Evolutionary conservation across 2,797 vertebrate species (phyloP), one percentile per base, ranked within the genome.

Genomic region (Steatocranus sp.): DNA sequence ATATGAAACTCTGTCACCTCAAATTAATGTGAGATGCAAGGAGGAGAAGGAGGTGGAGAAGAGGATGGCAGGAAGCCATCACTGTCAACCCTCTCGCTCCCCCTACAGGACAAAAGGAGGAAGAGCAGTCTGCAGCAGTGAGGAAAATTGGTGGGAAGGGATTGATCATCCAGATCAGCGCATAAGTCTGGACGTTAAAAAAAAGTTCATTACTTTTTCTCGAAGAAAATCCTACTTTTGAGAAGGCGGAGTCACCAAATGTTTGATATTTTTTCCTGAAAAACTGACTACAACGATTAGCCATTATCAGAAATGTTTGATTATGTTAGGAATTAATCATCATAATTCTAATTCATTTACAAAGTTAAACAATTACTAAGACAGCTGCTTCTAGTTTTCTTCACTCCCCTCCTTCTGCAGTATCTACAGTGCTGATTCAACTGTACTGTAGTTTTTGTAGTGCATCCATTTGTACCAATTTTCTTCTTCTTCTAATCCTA

Each of bases 1-100:
- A 77, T 89, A 84, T 89, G 83, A 91, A 91, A 87, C 88, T 91
- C 91, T 94, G 94, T 95, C 87, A 86, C 75, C 84, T 89, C 89
- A 89, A 82, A 94, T 95, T 94, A 94, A 91, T 91, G 84, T 86
- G 83, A 90, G 83, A 90, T 36, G 79, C 86, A 83, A 83, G 46
- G 74, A 78, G 66, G 86, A 81, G 80, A 20, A 79, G 41, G 76
- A 76, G 79, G 85, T 34, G 66, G 48, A 80, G 63, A 51, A 70
- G 86, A 56, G 74, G 84, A 80, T 80, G 86, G 76, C 79, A 85
- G 82, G 75, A 83, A 77, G 87, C 30, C 82, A 63, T 87, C 85
- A 88, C 76, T 78, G 49, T 81, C 79, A 53, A 86, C 88, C 34
- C 91, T 94, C 88, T 94, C 15, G 3, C 94, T 91, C 96, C 96